Conservation (phyloP, 2,797 vertebrate genomes). For the Synaphobranchus kaupii region DNA sequence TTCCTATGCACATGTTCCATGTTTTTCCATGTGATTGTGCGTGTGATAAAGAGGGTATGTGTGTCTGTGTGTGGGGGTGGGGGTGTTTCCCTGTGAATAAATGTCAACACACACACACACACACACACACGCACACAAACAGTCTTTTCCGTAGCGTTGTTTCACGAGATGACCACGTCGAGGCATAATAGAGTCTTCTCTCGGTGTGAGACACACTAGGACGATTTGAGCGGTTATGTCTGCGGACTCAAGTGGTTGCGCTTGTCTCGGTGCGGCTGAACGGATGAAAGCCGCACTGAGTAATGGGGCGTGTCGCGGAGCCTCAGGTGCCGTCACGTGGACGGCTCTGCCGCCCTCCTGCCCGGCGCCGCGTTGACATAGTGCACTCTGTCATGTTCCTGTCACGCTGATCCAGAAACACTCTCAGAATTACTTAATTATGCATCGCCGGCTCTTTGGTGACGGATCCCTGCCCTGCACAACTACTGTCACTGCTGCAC, state of each 20-base stretch:
- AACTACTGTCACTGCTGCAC: background rate
- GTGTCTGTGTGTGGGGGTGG: background rate
- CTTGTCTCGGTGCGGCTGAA: background rate
- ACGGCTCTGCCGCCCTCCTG: background rate
- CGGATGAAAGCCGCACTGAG: background rate
- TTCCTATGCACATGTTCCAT: background rate
- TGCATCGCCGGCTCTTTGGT: background rate
- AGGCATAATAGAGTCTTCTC: background rate
- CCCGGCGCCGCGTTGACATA: background rate
- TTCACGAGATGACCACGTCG: background rate
- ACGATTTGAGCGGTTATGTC: background rate
- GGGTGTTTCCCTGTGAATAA: too few species aligned
- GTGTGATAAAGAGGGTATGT: background rate
- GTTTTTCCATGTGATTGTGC: background rate
- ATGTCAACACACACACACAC: background rate
- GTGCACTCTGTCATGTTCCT: background rate
- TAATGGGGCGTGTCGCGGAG: background rate
- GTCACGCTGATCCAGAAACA: slow-evolving; percentile 1
- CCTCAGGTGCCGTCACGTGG: slow-evolving; percentile 2
- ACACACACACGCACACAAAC: background rate
- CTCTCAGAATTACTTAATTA: slow-evolving; percentile 18
- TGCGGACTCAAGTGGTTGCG: background rate
- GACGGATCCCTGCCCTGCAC: background rate
- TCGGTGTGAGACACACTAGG: background rate
- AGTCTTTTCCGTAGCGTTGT: background rate